Percentiles rank a stretch among this genome's conserved stretches.
These are phyloP conservation scores for Smutsia temminckii DNA, from an alignment of 2,797 vertebrate species.

Conservation along the genomic window DNA sequence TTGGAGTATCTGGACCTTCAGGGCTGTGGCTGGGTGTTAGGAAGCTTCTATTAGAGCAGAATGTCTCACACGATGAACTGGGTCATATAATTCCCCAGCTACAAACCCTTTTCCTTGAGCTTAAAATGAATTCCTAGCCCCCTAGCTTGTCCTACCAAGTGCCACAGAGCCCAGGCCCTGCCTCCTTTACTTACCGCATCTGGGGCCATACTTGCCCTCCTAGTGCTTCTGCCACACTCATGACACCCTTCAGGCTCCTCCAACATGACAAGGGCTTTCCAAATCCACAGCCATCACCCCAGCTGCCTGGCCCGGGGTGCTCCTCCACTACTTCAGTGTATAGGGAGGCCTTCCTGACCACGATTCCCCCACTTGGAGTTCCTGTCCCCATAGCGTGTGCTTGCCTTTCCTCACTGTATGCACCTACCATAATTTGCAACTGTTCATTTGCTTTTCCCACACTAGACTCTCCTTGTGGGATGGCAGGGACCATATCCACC, in stretches of 20 bases:
- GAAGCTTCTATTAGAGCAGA: not conserved
- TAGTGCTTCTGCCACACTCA: too few relatives aligned
- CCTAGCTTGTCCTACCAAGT: not conserved
- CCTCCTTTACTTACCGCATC: too few relatives aligned
- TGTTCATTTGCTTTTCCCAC: not conserved
- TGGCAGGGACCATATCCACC: not conserved
- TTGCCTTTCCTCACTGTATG: not conserved
- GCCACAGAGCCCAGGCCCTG: not conserved
- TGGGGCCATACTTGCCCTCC: rapidly evolving
- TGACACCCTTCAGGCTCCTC: not conserved
- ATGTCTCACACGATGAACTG: not conserved
- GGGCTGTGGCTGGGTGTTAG: not conserved
- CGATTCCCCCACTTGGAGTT: not conserved
- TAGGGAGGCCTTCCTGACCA: not conserved
- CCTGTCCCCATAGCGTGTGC: not conserved
- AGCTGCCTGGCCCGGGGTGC: not conserved
- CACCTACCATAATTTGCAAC: not conserved
- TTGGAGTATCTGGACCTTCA: not conserved
- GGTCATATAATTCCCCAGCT: not conserved
- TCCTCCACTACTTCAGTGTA: not conserved
- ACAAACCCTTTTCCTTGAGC: not conserved
- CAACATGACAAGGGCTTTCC: not conserved
- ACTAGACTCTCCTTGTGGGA: not conserved
- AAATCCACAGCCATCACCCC: not conserved
- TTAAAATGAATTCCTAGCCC: not conserved